A percentile compares a stretch with the other conserved stretches of the same genome.
Conservation (phyloP, 2,888 invertebrate genomes). For the Trichopoda pennipes region DNA sequence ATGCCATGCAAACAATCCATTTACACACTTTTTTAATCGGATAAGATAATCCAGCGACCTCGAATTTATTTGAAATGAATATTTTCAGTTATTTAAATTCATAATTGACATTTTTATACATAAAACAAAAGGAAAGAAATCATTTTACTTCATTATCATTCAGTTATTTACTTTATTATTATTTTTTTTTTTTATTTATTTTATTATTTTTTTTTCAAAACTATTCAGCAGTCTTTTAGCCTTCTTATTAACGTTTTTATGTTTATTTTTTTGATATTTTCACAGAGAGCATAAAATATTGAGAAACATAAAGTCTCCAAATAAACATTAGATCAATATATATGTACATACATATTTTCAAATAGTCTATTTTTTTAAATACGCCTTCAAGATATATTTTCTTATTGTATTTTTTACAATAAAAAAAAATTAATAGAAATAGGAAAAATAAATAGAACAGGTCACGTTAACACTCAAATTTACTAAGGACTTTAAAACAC, state of each 20-base stretch:
- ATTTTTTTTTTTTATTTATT: neutral
- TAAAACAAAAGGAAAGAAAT: too few species aligned
- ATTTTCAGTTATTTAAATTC: too few species aligned
- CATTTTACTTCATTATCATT: neutral
- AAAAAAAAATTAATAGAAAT: neutral
- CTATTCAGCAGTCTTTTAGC: too few species aligned
- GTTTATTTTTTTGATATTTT: neutral
- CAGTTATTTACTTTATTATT: neutral
- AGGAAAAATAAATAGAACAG: neutral
- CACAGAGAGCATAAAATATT: neutral
- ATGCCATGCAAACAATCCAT: constrained; percentile 79
- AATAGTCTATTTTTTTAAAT: neutral
- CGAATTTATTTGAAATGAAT: too few species aligned
- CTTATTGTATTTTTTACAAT: neutral
- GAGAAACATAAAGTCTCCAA: too few species aligned
- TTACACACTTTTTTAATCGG: constrained; percentile 48
- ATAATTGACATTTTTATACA: too few species aligned
- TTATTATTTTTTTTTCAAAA: neutral
- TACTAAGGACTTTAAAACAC: constrained; percentile 6
- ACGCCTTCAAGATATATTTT: neutral
- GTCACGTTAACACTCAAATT: constrained; percentile 44
- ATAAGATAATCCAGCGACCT: neutral
- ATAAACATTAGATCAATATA: too few species aligned
- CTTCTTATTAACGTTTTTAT: too few species aligned
- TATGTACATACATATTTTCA: too few species aligned